phyloP scores from a whole-genome alignment of 2,113 vertebrate genomes.

The Nothobranchius furzeri region DNA sequence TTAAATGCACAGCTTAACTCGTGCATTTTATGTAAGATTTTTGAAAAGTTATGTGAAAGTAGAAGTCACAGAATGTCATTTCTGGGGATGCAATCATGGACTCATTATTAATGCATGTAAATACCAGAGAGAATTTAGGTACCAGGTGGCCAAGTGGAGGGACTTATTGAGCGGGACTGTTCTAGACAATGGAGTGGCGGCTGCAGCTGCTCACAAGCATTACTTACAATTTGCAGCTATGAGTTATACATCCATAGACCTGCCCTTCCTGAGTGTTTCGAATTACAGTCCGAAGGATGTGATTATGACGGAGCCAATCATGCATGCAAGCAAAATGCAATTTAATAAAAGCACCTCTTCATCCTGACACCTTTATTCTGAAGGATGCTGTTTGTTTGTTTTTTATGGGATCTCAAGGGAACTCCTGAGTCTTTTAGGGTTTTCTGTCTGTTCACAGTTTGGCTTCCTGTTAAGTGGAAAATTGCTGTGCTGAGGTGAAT shows the following conservation, averaged over 20 bases:
- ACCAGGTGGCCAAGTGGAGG: slow-evolving; percentile 63
- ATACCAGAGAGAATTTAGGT: slow-evolving; percentile 24
- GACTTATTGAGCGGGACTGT: slow-evolving; percentile 47
- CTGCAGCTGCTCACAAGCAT: slow-evolving; percentile 57
- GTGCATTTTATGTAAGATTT: not conserved
- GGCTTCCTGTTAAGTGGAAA: slow-evolving; percentile 55
- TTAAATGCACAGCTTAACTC: not conserved
- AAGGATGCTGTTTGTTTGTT: slow-evolving; percentile 44
- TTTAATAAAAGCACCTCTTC: slow-evolving; percentile 62
- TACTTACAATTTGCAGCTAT: slow-evolving; percentile 52
- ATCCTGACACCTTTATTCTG: slow-evolving; percentile 53
- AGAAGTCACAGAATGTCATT: slow-evolving; percentile 25
- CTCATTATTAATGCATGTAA: slow-evolving; percentile 21
- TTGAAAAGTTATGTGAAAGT: slow-evolving; percentile 2
- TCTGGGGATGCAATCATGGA: not conserved
- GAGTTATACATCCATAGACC: slow-evolving; percentile 35
- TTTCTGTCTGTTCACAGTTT: slow-evolving; percentile 39
- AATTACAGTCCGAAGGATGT: slow-evolving; percentile 49
- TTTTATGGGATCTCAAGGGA: slow-evolving; percentile 15
- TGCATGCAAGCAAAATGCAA: slow-evolving; percentile 27
- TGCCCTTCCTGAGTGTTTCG: slow-evolving; percentile 40
- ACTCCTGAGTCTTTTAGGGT: slow-evolving; percentile 32
- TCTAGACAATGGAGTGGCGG: slow-evolving; percentile 62
- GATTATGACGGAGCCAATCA: slow-evolving; percentile 49
- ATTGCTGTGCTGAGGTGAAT: slow-evolving; percentile 45